Evolutionary conservation across 2,888 invertebrate species (phyloP).

Genomic region (Meteorus cinctellus): DNA sequence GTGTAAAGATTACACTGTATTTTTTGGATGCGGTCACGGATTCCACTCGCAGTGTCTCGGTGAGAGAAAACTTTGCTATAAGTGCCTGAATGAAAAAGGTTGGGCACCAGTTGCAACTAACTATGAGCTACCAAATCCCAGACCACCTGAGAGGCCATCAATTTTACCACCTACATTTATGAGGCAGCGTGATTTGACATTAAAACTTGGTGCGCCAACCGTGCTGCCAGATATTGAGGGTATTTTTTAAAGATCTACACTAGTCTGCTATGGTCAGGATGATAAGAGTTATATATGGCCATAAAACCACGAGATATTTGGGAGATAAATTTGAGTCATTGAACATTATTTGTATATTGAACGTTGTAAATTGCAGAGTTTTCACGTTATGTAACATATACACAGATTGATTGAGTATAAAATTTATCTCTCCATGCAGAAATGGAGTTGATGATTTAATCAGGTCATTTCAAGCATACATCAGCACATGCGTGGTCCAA

Average conservation of each 20-base stretch:
- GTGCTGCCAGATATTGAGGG: slow-evolving; percentile 69
- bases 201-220: slow-evolving; percentile 69
- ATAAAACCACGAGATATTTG: slow-evolving; percentile 40
- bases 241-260: slow-evolving; percentile 63
- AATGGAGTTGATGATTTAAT: slow-evolving; percentile 24
- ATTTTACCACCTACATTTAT: slow-evolving; percentile 68
- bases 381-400: slow-evolving; percentile 32
- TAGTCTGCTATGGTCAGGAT: slow-evolving; percentile 6
- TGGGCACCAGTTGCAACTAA: slow-evolving; percentile 66
- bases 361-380: slow-evolving; percentile 48
- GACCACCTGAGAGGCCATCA: slow-evolving; percentile 61
- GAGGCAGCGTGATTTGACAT: slow-evolving; percentile 63
- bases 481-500: background rate
- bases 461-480: background rate
- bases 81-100: slow-evolving; percentile 68
- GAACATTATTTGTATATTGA: slow-evolving; percentile 48
- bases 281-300: background rate
- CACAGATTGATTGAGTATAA: slow-evolving; percentile 17
- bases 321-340: slow-evolving; percentile 45
- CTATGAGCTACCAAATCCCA: slow-evolving; percentile 55
- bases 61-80: slow-evolving; percentile 67
- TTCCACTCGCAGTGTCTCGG: slow-evolving; percentile 68
- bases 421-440: background rate
- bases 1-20: slow-evolving; percentile 63
- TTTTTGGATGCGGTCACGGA: slow-evolving; percentile 70